These are phyloP conservation scores for Catocala fraxini DNA, from an alignment of 2,888 invertebrate genomes.

Conservation along the genomic window DNA sequence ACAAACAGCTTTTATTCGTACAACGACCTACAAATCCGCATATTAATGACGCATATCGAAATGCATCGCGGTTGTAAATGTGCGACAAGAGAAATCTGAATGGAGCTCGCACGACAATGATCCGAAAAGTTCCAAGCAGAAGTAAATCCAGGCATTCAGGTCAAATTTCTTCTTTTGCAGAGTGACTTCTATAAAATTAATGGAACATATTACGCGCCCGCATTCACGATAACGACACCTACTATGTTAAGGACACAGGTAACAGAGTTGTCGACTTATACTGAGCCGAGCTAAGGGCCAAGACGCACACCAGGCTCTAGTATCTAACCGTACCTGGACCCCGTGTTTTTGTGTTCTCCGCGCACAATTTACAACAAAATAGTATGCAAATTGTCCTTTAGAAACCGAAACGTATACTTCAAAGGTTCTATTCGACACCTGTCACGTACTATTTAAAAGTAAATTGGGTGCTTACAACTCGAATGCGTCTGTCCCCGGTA, in stretches of 20 bases:
- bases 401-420: conserved; percentile 51
- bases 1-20: conserved; percentile 6
- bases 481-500: conserved; percentile 16
- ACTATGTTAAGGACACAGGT: conserved; percentile 77
- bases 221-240: conserved; percentile 74
- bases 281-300: conserved; percentile 41
- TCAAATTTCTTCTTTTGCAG: conserved; percentile 80
- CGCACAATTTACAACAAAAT: conserved; percentile 1
- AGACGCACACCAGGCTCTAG: conserved; percentile 14
- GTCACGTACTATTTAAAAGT: conserved; percentile 20
- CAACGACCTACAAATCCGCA: conserved; percentile 16
- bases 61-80: conserved; percentile 6
- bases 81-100: conserved; percentile 19
- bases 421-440: neutral
- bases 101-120: conserved; percentile 27
- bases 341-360: conserved; percentile 4
- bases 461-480: conserved; percentile 31
- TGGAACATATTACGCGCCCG: conserved; percentile 79
- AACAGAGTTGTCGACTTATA: conserved; percentile 63
- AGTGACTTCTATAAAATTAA: conserved; percentile 87
- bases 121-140: conserved; percentile 32
- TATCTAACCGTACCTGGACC: conserved; percentile 5
- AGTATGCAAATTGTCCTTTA: conserved; percentile 25
- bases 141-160: conserved; percentile 53
- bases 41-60: conserved; percentile 17